These are phyloP conservation scores for Buceros bicornis DNA, from an alignment of 2,797 vertebrate species.

Conservation along the genomic window DNA sequence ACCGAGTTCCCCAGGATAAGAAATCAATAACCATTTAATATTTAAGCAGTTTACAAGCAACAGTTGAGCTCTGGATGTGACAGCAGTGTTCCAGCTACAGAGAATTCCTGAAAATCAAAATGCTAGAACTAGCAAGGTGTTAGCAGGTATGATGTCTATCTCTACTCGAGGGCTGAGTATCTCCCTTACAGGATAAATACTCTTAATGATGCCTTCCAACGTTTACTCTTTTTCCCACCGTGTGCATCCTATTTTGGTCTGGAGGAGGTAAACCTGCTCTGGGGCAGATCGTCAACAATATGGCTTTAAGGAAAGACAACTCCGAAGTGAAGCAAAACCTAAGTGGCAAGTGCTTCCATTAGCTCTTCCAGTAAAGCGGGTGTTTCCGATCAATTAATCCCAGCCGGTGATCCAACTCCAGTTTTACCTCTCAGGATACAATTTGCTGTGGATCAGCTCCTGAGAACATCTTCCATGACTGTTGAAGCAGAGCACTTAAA, in stretches of 20 bases:
- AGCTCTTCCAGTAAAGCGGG: background rate
- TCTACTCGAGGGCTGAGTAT: background rate
- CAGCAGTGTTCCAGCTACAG: background rate
- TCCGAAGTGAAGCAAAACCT: background rate
- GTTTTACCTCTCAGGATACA: background rate
- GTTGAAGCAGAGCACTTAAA: background rate
- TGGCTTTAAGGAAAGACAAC: background rate
- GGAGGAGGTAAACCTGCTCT: background rate
- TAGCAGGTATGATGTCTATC: background rate
- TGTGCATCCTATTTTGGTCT: background rate
- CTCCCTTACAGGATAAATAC: background rate
- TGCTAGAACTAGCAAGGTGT: background rate
- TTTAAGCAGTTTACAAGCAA: constrained; percentile 50
- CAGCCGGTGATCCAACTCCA: background rate
- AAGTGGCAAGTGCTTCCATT: background rate
- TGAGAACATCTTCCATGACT: background rate
- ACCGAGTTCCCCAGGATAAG: background rate
- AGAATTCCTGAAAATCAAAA: background rate
- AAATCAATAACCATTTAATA: constrained; percentile 66
- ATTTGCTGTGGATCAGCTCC: background rate
- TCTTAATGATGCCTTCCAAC: background rate
- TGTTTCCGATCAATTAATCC: background rate
- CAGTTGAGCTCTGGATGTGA: background rate
- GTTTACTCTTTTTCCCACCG: background rate
- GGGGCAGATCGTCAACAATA: background rate